Evolutionary conservation across 2,113 vertebrate genomes (phyloP).

Genomic region (Lepisosteus osseus): DNA sequence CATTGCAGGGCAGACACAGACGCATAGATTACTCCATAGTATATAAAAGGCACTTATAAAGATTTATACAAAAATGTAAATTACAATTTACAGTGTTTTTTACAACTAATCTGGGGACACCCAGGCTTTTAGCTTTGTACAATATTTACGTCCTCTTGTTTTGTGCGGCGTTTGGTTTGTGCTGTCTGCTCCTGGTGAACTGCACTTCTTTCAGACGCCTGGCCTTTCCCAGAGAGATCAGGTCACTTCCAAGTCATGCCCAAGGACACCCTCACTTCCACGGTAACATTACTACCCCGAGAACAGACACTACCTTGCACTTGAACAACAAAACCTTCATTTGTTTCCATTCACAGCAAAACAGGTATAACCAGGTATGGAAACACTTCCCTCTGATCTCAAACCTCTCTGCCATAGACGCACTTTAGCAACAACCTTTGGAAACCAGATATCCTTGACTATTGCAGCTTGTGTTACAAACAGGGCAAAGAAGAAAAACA

Average conservation of each 20-base stretch:
- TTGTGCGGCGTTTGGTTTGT: slow-evolving; percentile 1
- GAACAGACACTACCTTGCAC: slow-evolving; percentile 29
- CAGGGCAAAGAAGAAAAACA: background rate
- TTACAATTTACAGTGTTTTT: too few species aligned
- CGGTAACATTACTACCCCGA: slow-evolving; percentile 24
- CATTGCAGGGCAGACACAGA: too few species aligned
- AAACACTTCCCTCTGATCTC: slow-evolving; percentile 28
- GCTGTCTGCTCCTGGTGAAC: slow-evolving; percentile 1
- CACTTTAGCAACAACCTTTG: slow-evolving; percentile 8
- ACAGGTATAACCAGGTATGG: slow-evolving; percentile 59
- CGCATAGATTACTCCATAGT: too few species aligned
- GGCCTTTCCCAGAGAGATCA: slow-evolving; percentile 41
- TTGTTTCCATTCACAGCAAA: slow-evolving; percentile 56
- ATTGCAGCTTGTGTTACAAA: slow-evolving; percentile 1
- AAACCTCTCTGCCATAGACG: slow-evolving; percentile 21
- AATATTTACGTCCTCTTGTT: too few species aligned
- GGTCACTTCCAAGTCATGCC: slow-evolving; percentile 34
- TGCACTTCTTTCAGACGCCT: background rate
- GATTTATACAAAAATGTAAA: too few species aligned
- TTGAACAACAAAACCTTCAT: slow-evolving; percentile 24
- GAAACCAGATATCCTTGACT: slow-evolving; percentile 32
- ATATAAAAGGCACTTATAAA: too few species aligned
- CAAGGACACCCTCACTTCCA: slow-evolving; percentile 20
- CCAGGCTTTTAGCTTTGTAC: too few species aligned
- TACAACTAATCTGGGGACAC: too few species aligned